phyloP scores from a whole-genome alignment of 2,888 invertebrate genomes.

The Silvanus unidentatus region DNA sequence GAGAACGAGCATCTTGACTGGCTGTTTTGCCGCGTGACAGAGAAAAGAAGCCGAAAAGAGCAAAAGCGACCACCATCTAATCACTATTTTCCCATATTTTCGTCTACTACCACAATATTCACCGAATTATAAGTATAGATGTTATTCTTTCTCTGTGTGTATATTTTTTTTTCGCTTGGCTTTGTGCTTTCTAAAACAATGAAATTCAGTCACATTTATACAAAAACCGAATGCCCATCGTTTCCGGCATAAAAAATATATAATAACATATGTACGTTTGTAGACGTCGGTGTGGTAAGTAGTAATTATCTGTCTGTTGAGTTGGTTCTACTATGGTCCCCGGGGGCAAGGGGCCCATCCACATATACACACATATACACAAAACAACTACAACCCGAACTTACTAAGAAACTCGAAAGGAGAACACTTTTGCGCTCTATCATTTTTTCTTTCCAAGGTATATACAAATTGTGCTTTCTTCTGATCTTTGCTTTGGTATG shows the following conservation, averaged over 20 bases:
- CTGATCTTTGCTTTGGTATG: slow-evolving; percentile 24
- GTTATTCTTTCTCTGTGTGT: too few relatives aligned
- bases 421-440: slow-evolving; percentile 34
- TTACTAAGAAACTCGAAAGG: too few relatives aligned
- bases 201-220: slow-evolving; percentile 31
- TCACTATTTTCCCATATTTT: too few relatives aligned
- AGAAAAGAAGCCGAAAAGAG: too few relatives aligned
- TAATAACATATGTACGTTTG: slow-evolving; percentile 43
- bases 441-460: slow-evolving; percentile 40
- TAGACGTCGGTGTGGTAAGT: slow-evolving; percentile 36
- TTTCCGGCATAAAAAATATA: slow-evolving; percentile 48
- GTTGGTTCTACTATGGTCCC: slow-evolving; percentile 33
- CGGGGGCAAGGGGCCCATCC: slow-evolving; percentile 16
- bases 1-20: too few relatives aligned
- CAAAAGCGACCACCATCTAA: too few relatives aligned
- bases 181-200: slow-evolving; percentile 26
- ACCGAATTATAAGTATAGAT: too few relatives aligned
- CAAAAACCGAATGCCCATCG: slow-evolving; percentile 34
- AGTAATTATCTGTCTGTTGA: slow-evolving; percentile 41
- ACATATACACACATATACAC: slow-evolving; percentile 3
- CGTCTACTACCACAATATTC: too few relatives aligned
- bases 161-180: not conserved
- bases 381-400: too few relatives aligned
- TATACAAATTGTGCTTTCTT: slow-evolving; percentile 36
- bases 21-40: too few relatives aligned